Base-by-base conservation (phyloP, 1,140 invertebrate genomes). In the Hetaerina americana region DNA sequence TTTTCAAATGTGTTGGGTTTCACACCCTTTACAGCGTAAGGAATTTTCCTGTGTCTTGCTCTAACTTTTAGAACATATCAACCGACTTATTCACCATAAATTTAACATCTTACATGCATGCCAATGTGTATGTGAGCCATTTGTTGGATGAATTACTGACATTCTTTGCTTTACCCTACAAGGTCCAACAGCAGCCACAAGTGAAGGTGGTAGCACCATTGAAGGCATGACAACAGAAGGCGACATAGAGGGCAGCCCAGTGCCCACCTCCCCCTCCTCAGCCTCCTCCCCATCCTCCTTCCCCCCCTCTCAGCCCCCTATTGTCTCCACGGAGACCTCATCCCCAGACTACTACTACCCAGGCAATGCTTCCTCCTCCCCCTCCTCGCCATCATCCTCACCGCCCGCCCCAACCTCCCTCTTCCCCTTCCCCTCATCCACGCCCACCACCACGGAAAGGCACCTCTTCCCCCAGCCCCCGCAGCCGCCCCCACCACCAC, bases 321-420 rank as follows among this genome's bases (percentile, higher is more conserved):
- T n/a, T n/a, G n/a, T n/a, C n/a, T n/a, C n/a, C n/a, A n/a, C n/a
- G n/a, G n/a, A n/a, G n/a, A n/a, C n/a, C n/a, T n/a, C n/a, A n/a
- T n/a, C 73, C 49, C 72, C 69, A 66, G 70, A 74, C n/a, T 31
- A 25, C 31, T 10, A 12, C n/a, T n/a, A n/a, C n/a, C n/a, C n/a
- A n/a, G 26, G 70, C 27, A 72, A 24, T 24, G 12, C 67, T 10
- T 10, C 12, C 12, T 70, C 66, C 5, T 72, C 74, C 10, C 25
- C 70, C 18, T n/a, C 57, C 66, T 29, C 27, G 26, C 29, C 25
- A 22, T 2, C 57, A 70, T 75, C 28, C 27, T 74, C 26, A 22
- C 75, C 72, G 69, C 76, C 76, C 24, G 74, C 74, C 8, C 72
- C 72, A 5, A 75, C 76, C 5, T 76, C 71, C 40, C 26, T 70